Base-by-base conservation (phyloP, 92 coral and sea anemone genomes). In the Muricea muricata region DNA sequence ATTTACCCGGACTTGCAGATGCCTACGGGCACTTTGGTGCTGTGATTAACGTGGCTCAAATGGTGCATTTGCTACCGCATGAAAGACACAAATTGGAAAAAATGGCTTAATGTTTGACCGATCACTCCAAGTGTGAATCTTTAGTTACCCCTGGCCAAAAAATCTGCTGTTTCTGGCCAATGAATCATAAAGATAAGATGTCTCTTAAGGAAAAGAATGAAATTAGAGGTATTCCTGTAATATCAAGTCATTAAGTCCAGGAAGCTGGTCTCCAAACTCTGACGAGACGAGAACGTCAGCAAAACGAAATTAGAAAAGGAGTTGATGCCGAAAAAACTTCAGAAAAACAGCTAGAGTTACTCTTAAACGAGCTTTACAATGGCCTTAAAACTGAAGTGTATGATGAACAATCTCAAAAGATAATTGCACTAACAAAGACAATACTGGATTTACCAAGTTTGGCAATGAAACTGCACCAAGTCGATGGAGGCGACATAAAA, bases 341-440 rank as follows among this genome's bases (percentile, higher is more conserved):
- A 72, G 57, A 72, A 18, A 25, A 40, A 72, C 78, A 72, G 45
- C 78, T 72, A 25, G 33, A 72, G 56, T 40, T 42, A 24, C 78
- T 72, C 24, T n/a, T 72, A 40, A 72, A 40, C 14, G 57, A 72
- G 45, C 57, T 72, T 72, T 20, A 40, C 78, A 72, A 33, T 25
- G 78, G 78, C 57, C 78, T 72, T 33, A 72, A 70, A 45, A 42
- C 78, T n/a, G 78, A 72, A 8, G 78, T 72, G 41, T 72, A 72
- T 72, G 78, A 72, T 72, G 78, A 45, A 72, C 78, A 72, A 72
- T 72, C 78, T 3, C 33, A 41, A 18, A 72, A 58, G 45, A 72
- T 72, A 6, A 41, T 72, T 72, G n/a, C 57, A 3, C 78, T 72
- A 33, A 72, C 78, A 72, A 42, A 72, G 17, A 72, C 57, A 1